phyloP scores from a whole-genome alignment of 2,797 vertebrate species.

The Urosaurus nigricauda region DNA sequence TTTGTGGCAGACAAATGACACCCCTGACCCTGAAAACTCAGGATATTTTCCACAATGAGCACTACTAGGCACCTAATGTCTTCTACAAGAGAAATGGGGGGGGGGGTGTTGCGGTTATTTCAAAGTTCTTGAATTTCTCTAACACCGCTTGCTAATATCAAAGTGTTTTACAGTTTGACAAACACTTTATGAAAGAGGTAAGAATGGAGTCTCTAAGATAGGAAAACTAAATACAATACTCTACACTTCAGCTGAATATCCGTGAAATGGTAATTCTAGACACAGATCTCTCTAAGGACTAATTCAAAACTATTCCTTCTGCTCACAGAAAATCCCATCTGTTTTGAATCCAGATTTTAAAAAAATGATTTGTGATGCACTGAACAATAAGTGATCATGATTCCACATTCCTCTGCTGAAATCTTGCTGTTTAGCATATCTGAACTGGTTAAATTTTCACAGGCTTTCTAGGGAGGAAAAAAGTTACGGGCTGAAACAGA shows the following conservation, averaged over 20 bases:
- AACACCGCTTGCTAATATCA: slow-evolving; percentile 30
- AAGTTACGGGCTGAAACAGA: too few relatives aligned
- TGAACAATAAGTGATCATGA: neutral
- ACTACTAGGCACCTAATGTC: neutral
- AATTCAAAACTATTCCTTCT: slow-evolving; percentile 10
- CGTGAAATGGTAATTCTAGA: slow-evolving; percentile 26
- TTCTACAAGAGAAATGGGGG: neutral
- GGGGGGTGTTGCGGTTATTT: neutral
- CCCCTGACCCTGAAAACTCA: neutral
- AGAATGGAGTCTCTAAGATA: slow-evolving; percentile 19
- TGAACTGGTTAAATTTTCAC: neutral
- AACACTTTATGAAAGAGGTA: slow-evolving; percentile 26
- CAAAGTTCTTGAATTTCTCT: slow-evolving; percentile 14
- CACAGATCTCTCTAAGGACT: neutral
- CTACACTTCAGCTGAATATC: slow-evolving; percentile 3
- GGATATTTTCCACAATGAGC: neutral
- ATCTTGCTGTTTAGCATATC: neutral
- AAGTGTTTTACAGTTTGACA: slow-evolving; percentile 30
- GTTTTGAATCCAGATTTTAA: neutral
- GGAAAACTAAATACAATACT: slow-evolving; percentile 14
- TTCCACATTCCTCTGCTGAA: neutral
- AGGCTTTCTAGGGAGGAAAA: neutral
- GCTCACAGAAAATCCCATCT: neutral
- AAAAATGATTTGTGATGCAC: neutral
- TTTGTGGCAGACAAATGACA: neutral